Evolutionary conservation across 2,888 invertebrate species (phyloP).

Genomic region (Melanargia galathea): DNA sequence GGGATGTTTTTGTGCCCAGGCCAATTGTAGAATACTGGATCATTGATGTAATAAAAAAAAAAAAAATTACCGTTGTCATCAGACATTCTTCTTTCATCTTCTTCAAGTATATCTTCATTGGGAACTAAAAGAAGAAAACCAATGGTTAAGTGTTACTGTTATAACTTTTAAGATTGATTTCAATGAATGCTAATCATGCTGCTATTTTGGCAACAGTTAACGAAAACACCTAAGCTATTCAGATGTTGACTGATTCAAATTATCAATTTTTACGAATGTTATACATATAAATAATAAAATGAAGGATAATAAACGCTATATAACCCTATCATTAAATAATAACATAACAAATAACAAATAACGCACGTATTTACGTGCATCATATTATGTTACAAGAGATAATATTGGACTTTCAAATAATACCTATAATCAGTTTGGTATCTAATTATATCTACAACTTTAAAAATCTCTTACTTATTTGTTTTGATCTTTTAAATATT

Average conservation of each 20-base stretch:
- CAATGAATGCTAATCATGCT: conserved; percentile 34
- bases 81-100: conserved; percentile 75
- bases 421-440: no score
- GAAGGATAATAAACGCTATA: neutral
- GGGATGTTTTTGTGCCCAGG: no score
- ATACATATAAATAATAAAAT: neutral
- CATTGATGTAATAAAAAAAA: neutral
- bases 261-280: conserved; percentile 27
- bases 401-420: neutral
- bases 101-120: conserved; percentile 79
- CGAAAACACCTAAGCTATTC: conserved; percentile 38
- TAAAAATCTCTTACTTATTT: no score
- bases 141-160: conserved; percentile 16
- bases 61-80: conserved; percentile 67
- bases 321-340: neutral
- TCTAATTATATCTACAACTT: no score
- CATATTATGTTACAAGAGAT: neutral
- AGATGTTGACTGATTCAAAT: conserved; percentile 41
- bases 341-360: neutral
- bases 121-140: conserved; percentile 67
- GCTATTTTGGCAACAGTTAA: conserved; percentile 38
- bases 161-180: conserved; percentile 1
- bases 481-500: neutral
- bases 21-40: no score
- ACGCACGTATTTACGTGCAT: neutral